A percentile compares a stretch with the other conserved stretches of the same genome.
These are phyloP conservation scores for Yasuhikotakia modesta DNA, from an alignment of 2,797 vertebrate species.

Conservation along the genomic window DNA sequence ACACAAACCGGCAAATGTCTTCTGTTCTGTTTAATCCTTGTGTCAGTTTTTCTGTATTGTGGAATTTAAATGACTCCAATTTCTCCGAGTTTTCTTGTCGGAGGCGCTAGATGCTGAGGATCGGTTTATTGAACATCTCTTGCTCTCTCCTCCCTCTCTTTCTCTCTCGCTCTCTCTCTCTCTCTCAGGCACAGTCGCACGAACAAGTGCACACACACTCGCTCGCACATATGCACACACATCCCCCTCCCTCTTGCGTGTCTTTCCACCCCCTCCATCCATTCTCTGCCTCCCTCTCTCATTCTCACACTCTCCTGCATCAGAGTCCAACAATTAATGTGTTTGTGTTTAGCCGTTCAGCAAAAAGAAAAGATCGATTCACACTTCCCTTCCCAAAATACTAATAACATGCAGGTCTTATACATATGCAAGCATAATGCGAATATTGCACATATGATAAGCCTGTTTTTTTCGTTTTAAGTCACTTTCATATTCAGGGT, in stretches of 20 bases:
- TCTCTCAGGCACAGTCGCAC: slow-evolving; percentile 14
- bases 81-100: neutral
- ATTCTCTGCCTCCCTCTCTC: slow-evolving; percentile 42
- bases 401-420: slow-evolving; percentile 70
- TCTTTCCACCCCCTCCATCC: slow-evolving; percentile 54
- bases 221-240: slow-evolving; percentile 28
- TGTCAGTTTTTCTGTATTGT: slow-evolving; percentile 57
- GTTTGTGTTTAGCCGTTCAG: slow-evolving; percentile 71
- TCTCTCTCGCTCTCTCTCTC: slow-evolving; percentile 17
- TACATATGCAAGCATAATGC: slow-evolving; percentile 35
- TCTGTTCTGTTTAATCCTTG: slow-evolving; percentile 46
- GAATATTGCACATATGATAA: neutral
- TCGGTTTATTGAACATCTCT: slow-evolving; percentile 68
- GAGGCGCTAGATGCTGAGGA: slow-evolving; percentile 72
- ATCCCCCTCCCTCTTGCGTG: slow-evolving; percentile 38
- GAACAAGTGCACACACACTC: slow-evolving; percentile 7
- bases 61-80: slow-evolving; percentile 57
- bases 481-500: too few species aligned
- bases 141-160: neutral
- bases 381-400: slow-evolving; percentile 56
- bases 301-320: slow-evolving; percentile 57
- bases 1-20: slow-evolving; percentile 8
- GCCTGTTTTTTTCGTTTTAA: neutral
- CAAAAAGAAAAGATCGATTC: slow-evolving; percentile 67
- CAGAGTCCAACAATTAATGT: slow-evolving; percentile 74